These are phyloP conservation scores for Strigops habroptila DNA, from an alignment of 2,113 vertebrate genomes.

Conservation along the genomic window DNA sequence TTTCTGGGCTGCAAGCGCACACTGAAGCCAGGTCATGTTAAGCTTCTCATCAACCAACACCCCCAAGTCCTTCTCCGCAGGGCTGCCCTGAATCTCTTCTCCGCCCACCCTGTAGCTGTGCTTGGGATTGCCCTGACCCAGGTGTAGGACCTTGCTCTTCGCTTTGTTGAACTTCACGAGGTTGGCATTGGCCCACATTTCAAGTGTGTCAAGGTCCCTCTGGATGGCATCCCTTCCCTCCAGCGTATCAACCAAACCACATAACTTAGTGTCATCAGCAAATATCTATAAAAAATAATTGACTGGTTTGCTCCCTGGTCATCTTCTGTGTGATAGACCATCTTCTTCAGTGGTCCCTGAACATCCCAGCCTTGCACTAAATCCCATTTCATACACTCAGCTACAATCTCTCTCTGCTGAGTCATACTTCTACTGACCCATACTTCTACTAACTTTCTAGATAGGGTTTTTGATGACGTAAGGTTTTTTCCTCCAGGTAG, in stretches of 20 bases:
- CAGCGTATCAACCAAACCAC: background rate
- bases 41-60: too few species aligned
- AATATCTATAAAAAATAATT: background rate
- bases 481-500: background rate
- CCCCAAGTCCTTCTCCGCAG: too few species aligned
- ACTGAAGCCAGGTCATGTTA: too few species aligned
- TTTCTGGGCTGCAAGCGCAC: too few species aligned
- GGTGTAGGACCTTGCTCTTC: too few species aligned
- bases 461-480: background rate
- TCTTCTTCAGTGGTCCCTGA: background rate
- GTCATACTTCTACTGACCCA: background rate
- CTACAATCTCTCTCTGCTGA: background rate
- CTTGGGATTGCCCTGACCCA: too few species aligned
- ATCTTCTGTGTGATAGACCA: background rate
- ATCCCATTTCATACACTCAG: background rate
- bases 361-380: background rate
- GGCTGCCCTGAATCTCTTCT: too few species aligned
- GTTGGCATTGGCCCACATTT: too few species aligned
- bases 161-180: too few species aligned
- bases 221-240: background rate
- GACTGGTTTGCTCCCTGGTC: background rate
- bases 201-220: background rate
- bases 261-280: background rate
- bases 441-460: background rate
- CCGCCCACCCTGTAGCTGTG: too few species aligned